Base-by-base conservation (phyloP, 1,140 invertebrate genomes). In the Drosophila yakuba region DNA sequence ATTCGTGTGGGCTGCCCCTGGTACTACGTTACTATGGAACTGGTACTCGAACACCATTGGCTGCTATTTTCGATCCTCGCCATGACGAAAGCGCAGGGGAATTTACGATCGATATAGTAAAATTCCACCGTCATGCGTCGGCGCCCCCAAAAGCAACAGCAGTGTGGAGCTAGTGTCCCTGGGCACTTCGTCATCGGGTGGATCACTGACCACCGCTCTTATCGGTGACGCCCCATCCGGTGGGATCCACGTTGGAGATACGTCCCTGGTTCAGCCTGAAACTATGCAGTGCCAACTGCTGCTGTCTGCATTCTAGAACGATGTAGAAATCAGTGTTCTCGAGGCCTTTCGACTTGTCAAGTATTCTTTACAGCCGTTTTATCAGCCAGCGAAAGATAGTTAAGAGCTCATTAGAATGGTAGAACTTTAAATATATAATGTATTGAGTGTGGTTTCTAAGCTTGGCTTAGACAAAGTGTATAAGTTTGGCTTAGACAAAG, bases 121-220 rank as follows among this genome's bases (percentile, higher is more conserved):
- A 77, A 85, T 84, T 85, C 80, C 81, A 44, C 36, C 39, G 51
- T 39, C 43, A 73, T 80, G 81, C 57, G 73, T 73, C 23, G 28
- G 45, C 36, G 56, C 23, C 43, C 32, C 17, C 5, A 3, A 3
- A 4, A 20, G 28, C 17, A 14, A 14, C 39, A 17, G 39, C 43
- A 44, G 23, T 44, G 25, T n/a, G 44, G 41, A 36, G 14, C 7
- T 14, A 7, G 17, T 17, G 38, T 28, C 14, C 11, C 20, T 20
- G 36, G n/a, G 32, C 38, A 75, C 69, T 51, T 57, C 73, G 72
- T 74, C 71, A 64, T 32, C 35, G 72, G 44, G 38, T 67, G 73
- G 73, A 75, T 75, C 72, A 75, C 73, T 75, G 73, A 66, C 72
- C 72, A 75, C 11, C 48, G 39, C 41, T 15, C 41, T 35, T 47